Evolutionary conservation across 35 echinoderm and acorn worm species (phyloP), one percentile per base, ranked within the genome.

Genomic region (Diadema setosum): DNA sequence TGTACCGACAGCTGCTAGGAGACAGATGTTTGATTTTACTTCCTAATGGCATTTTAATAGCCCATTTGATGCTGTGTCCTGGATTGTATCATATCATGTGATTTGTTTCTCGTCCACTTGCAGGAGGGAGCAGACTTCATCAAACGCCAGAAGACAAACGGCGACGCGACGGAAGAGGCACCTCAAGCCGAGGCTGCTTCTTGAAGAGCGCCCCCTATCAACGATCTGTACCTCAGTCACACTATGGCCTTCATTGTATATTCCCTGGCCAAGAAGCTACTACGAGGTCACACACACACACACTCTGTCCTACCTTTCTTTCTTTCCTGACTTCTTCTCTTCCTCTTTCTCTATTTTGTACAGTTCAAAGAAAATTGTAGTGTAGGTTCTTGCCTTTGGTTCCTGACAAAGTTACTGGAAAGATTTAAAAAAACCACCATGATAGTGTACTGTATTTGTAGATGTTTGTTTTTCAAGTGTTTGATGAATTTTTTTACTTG

Each of bases 71-170:
- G n/a, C n/a, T n/a, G n/a, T n/a, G n/a, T n/a, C n/a, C n/a, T n/a
- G n/a, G n/a, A n/a, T n/a, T n/a, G n/a, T n/a, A n/a, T n/a, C n/a
- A n/a, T n/a, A n/a, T n/a, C n/a, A n/a, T n/a, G n/a, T n/a, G n/a
- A n/a, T n/a, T n/a, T n/a, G n/a, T n/a, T n/a, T n/a, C 20, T 58
- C 31, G 5, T 42, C 25, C 29, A 43, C 23, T 83, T 83, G 26
- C 58, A 85, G 83, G 83, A 85, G n/a, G 83, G 83, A 20, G 83
- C 61, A n/a, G 83, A 85, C 17, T 85, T 85, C 57, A 16, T 85
- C 35, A 85, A 85, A 39, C 57, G 83, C 17, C 83, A 85, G 83
- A 85, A 85, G 59, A 85, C 83, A 42, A 85, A 85, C 33, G 83
- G 83, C n/a, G 83, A 85, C 33, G 83, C 59, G 32, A 85, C 57